Base-by-base conservation (phyloP, 2,888 invertebrate species). In the Folsomia manolachei region DNA sequence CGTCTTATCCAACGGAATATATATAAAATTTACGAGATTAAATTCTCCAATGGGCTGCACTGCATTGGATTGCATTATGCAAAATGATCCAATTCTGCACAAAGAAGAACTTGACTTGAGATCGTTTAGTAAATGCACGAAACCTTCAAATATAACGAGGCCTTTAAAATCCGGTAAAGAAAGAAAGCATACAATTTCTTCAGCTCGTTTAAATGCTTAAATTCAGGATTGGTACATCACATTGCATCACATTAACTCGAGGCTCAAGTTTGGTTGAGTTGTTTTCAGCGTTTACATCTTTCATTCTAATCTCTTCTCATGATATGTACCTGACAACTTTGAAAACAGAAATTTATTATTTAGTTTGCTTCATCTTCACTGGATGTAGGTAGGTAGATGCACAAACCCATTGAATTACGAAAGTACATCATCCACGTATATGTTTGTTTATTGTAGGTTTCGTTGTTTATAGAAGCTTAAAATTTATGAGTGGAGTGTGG, bases 11-110 rank as follows among this genome's bases (percentile, higher is more conserved):
- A n/a, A n/a, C 56, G 21, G 56, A 19, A 19, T 19, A n/a, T n/a
- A n/a, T n/a, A 56, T 56, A 56, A 56, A 56, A 56, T 56, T 56
- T 56, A 18, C 21, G 56, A 19, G 56, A 56, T 56, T 56, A 56
- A 56, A 56, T 56, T 21, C 21, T 56, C 56, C 56, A 56, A 56
- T 7, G 39, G 14, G 39, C 39, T 9, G 14, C 14, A 14, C 14
- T 9, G 39, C 4, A 39, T n/a, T n/a, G 56, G 11, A 56, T 14
- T 56, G 56, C 56, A 56, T 56, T 56, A 56, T 56, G 56, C 19
- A 56, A n/a, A 56, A 39, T 4, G 39, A 39, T 39, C 39, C 7
- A 39, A 39, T 39, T 39, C 39, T 39, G 39, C 14, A n/a, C 39
- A 39, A 39, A 14, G 39, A 39, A 14, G n/a, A n/a, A n/a, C n/a